Conservation (phyloP, 2,888 invertebrate species). For the Hyalella azteca region DNA sequence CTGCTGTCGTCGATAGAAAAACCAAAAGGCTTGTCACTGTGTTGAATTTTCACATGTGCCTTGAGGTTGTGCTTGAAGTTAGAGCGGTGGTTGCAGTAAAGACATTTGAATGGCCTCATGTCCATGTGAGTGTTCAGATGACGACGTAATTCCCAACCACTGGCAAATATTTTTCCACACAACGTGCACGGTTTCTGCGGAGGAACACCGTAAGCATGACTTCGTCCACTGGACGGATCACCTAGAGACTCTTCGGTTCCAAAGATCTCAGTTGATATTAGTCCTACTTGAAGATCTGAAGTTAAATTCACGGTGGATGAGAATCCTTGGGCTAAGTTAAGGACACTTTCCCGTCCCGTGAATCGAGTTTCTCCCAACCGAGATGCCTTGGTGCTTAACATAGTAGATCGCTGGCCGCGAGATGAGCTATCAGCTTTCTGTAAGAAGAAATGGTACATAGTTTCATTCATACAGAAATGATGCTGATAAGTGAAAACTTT, state of each 20-base stretch:
- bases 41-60: conserved; percentile 51
- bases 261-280: background rate
- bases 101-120: conserved; percentile 53
- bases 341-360: background rate
- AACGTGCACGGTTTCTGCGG: conserved; percentile 40
- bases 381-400: background rate
- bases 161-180: conserved; percentile 53
- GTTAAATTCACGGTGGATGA: background rate
- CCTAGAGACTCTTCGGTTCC: no score
- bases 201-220: background rate
- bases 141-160: conserved; percentile 54
- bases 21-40: conserved; percentile 52
- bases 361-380: background rate
- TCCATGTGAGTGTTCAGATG: conserved; percentile 57
- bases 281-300: background rate
- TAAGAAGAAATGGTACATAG: conserved; percentile 7
- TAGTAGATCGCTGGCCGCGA: background rate
- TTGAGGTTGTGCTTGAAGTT: conserved; percentile 58
- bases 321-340: background rate
- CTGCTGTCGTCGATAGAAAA: conserved; percentile 43
- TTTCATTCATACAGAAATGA: background rate
- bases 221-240: background rate
- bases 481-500: no score
- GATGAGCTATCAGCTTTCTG: background rate
- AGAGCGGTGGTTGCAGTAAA: conserved; percentile 55